Evolutionary conservation across 2,797 vertebrate genomes (phyloP).

Genomic region (Hoplostethus atlanticus): DNA sequence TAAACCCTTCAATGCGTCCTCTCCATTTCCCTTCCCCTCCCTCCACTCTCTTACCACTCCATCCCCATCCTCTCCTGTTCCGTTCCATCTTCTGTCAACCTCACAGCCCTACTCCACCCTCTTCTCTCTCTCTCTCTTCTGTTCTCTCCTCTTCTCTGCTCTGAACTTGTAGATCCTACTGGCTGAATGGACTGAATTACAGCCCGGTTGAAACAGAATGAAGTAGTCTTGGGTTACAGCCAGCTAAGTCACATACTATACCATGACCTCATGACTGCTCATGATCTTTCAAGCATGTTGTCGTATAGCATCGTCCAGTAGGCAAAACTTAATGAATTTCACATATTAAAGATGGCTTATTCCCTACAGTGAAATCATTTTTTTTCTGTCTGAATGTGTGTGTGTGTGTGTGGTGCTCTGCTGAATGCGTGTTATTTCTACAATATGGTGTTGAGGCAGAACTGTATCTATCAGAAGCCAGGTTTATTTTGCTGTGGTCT

Average conservation of each 20-base stretch:
- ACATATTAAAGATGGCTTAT: slow-evolving; percentile 35
- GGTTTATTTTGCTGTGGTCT: background rate
- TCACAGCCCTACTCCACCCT: background rate
- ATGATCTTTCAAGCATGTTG: slow-evolving; percentile 24
- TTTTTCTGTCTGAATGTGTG: background rate
- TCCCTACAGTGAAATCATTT: background rate
- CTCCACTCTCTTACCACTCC: background rate
- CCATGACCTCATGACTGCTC: slow-evolving; percentile 12
- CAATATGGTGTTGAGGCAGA: background rate
- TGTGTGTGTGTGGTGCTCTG: background rate
- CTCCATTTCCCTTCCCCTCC: background rate
- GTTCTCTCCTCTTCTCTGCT: background rate
- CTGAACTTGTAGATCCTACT: too few species aligned
- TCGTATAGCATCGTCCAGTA: slow-evolving; percentile 30
- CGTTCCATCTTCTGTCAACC: background rate
- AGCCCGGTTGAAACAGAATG: too few species aligned
- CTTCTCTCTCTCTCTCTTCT: background rate
- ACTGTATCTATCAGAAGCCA: background rate
- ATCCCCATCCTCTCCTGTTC: background rate
- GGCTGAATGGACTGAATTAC: too few species aligned
- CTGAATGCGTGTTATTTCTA: background rate
- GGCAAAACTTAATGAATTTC: slow-evolving; percentile 43
- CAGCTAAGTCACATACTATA: background rate
- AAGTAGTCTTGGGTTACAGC: background rate
- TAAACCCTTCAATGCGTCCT: background rate